Base-by-base conservation (phyloP, 2,797 vertebrate genomes). In the Cheracebus regulus region DNA sequence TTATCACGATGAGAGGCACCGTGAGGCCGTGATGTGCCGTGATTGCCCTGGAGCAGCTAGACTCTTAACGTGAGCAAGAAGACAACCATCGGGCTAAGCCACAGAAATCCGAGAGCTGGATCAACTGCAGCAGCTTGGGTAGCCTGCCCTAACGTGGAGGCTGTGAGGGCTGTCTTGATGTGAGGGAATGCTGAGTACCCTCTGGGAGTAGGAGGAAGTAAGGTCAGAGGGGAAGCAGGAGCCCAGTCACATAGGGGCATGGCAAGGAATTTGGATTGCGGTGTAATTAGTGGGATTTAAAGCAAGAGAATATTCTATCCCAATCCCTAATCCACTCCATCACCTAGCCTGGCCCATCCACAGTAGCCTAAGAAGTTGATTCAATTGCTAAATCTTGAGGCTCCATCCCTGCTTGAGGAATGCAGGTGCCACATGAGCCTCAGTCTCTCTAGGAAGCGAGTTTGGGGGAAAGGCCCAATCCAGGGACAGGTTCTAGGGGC, bases 271-370 rank as follows among this genome's bases (percentile, higher is more conserved):
- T 17, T 26, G 10, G 33, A 76, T 36, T 85, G 50, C 39, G 26
- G 26, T 80, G 24, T 26, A 78, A 80, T 55, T 28, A 36, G 39
- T n/a, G 93, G 55, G 57, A 41, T 55, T 83, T 61, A 94, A 97
- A 95, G 76, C 97, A 98, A 97, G 46, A 90, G 57, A 93, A 50
- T 9, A 1, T 52, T 86, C 80, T 90, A 50, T 52, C 57, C 24
- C 33, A 36, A 52, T 28, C n/a, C 44, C 72, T 12, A 55, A 17
- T 78, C 36, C 33, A 72, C 41, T 79, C 14, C 33, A 61, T 79
- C 33, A 33, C 46, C 61, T 46, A 46, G 46, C 30, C 79, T 24
- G 6, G 70, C 70, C 95, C 55, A 92, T 72, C 61, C 89, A 83
- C 55, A 55, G 81, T 61, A 58, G 22, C 26, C 81, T 48, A 83